These are phyloP conservation scores for Alsophila aescularia DNA, from an alignment of 2,888 invertebrate species.

Conservation along the genomic window DNA sequence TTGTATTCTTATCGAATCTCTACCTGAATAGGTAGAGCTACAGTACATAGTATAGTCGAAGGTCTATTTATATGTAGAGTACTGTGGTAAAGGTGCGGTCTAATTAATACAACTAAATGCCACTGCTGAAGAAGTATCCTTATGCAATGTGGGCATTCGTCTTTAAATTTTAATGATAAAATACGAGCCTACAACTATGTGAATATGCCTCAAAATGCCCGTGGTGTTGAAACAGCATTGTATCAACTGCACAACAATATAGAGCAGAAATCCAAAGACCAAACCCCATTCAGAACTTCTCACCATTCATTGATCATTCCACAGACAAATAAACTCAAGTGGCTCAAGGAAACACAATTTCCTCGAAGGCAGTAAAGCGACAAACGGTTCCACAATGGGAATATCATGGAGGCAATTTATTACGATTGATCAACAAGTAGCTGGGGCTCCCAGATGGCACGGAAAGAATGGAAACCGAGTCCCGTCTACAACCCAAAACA, in stretches of 20 bases:
- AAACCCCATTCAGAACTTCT: constrained; percentile 13
- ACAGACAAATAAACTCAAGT: constrained; percentile 73
- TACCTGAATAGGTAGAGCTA: too few species aligned
- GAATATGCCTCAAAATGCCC: too few species aligned
- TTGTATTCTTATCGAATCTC: too few species aligned
- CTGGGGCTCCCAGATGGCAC: constrained; percentile 70
- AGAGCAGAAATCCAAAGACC: neutral
- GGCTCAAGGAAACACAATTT: constrained; percentile 79
- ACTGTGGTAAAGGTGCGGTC: too few species aligned
- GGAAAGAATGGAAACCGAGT: constrained; percentile 69
- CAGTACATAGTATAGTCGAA: too few species aligned
- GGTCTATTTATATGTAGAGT: too few species aligned
- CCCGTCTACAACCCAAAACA: constrained; percentile 56
- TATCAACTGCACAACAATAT: neutral
- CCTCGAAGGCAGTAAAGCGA: constrained; percentile 80
- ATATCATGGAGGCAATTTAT: constrained; percentile 83
- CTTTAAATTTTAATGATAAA: too few species aligned
- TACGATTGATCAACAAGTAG: constrained; percentile 84
- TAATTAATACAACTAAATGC: too few species aligned
- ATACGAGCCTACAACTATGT: too few species aligned
- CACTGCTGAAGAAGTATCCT: too few species aligned
- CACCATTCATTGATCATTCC: constrained; percentile 45
- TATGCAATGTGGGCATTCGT: too few species aligned
- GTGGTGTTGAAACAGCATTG: neutral
- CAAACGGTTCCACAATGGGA: constrained; percentile 82